Base-by-base conservation (phyloP, 2,113 vertebrate genomes). In the Oreochromis aureus region DNA sequence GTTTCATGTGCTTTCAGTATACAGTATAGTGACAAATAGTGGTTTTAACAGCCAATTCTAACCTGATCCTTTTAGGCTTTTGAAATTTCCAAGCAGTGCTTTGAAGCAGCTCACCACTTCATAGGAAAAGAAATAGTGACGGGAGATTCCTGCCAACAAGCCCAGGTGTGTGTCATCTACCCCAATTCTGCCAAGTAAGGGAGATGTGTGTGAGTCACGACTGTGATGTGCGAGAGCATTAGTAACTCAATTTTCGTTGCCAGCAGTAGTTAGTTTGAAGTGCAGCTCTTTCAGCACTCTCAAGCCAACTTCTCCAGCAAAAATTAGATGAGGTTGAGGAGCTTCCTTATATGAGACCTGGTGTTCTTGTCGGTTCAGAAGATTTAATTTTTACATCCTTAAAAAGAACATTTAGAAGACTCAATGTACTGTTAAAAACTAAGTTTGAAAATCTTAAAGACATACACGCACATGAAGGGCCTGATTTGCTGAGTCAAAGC, bases 91-190 rank as follows among this genome's bases (percentile, higher is more conserved):
- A 53, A 46, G 27, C 54, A 78, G 10, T 2, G 16, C 55, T 83
- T 85, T 82, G 80, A 85, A 80, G 32, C 55, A 66, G 58, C 54
- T 84, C 30, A 44, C 19, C 10, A 41, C 69, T 80, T 87, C 61
- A 22, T 54, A 27, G 46, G 39, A 6, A 59, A 86, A 76, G 15
- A 73, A 80, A 71, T 11, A 24, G 16, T 12, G 81, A 27, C 4
- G 2, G 63, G 44, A n/a, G 71, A 71, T 30, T 82, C 73, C 78
- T 55, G 86, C 85, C 88, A 91, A 79, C 30, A 73, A 83, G 56
- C 6, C 55, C 89, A 88, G 89, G 81, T 92, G 87, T 87, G 30
- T 18, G 12, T 54, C 39, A 78, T 71, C 66, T 86, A 83, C 69
- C 19, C 76, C 82, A 69, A 71, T 87, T 89, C 41, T 78, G 73